Evolutionary conservation across 2,113 vertebrate species (phyloP), one percentile per base, ranked within the genome.

Genomic region (Neotoma lepida): DNA sequence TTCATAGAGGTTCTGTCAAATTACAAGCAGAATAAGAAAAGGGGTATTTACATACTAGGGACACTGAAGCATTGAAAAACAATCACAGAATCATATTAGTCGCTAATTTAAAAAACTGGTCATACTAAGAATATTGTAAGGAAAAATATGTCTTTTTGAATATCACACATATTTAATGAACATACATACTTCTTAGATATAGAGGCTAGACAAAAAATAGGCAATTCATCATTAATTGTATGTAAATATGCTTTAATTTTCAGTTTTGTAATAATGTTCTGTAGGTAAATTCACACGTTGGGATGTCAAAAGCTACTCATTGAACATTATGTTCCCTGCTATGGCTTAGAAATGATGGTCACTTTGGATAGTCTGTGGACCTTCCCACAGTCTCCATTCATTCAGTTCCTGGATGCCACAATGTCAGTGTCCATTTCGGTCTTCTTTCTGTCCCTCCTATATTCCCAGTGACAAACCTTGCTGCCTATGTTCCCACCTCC

Each of bases 1-100:
- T 85, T 90, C 51, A 26, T 22, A 93, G 14, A 61, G 24, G 4
- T 81, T 92, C 71, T 92, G 12, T 82, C 66, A 93, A 58, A 93
- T n/a, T 78, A 76, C 2, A 86, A 73, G 39, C 18, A 28, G 49
- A 82, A 63, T 89, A 49, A 77, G n/a, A 77, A 81, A 82, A 70
- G 13, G 80, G 24, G 22, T 15, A 6, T 46, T 91, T 70, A 33
- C 68, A 24, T 63, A 77, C 41, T 30, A 90, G 18, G 4, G 24
- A 35, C 9, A 68, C 49, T 39, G 91, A 94, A 63, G 2, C 39
- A 86, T 28, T 61, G 46, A 71, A 88, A 88, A 90, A 85, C 56
- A 90, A 90, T 70, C 4, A 56, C 0, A 10, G 30, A 64, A 12
- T 56, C 30, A 82, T 17, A 89, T 76, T 66, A 28, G 9, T 87